phyloP scores from a whole-genome alignment of 2,888 invertebrate species.

The Volucella inflata region DNA sequence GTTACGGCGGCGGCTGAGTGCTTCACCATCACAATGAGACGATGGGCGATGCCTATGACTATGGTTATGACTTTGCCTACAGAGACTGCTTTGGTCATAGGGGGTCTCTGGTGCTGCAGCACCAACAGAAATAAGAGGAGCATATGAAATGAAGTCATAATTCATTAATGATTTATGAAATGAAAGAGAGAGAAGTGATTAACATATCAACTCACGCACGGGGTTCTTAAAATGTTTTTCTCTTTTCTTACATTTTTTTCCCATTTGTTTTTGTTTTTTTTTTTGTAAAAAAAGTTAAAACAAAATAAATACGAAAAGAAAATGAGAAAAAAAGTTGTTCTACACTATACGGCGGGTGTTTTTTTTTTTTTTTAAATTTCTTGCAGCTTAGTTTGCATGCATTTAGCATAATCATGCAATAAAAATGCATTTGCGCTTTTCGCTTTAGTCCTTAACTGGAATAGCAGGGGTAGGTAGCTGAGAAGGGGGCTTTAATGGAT shows the following conservation, averaged over 20 bases:
- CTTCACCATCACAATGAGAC: slow-evolving; percentile 17
- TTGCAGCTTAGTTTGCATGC: slow-evolving; percentile 50
- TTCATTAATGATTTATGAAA: slow-evolving; percentile 80
- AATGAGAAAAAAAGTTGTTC: slow-evolving; percentile 23
- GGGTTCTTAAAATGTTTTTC: slow-evolving; percentile 63
- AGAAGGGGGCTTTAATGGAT: slow-evolving; percentile 42
- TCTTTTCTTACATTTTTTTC: slow-evolving; percentile 11
- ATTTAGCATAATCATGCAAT: slow-evolving; percentile 74
- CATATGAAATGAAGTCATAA: slow-evolving; percentile 79
- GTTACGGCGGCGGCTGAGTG: slow-evolving; percentile 16
- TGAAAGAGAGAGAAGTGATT: slow-evolving; percentile 73
- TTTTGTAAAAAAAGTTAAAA: slow-evolving; percentile 41
- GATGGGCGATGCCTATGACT: too few species aligned
- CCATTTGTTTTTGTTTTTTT: slow-evolving; percentile 33
- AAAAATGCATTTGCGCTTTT: slow-evolving; percentile 69
- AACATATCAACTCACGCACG: slow-evolving; percentile 75
- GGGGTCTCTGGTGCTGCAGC: slow-evolving; percentile 29
- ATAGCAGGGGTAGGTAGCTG: not conserved
- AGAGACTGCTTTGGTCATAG: not conserved
- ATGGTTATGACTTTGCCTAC: not conserved
- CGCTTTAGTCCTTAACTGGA: slow-evolving; percentile 22
- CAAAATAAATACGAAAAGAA: not conserved
- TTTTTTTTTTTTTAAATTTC: slow-evolving; percentile 47
- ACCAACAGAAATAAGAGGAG: slow-evolving; percentile 58
- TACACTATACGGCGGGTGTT: slow-evolving; percentile 53